phyloP scores from a whole-genome alignment of 2,113 vertebrate species.

The Poeciliopsis turrubarensis region DNA sequence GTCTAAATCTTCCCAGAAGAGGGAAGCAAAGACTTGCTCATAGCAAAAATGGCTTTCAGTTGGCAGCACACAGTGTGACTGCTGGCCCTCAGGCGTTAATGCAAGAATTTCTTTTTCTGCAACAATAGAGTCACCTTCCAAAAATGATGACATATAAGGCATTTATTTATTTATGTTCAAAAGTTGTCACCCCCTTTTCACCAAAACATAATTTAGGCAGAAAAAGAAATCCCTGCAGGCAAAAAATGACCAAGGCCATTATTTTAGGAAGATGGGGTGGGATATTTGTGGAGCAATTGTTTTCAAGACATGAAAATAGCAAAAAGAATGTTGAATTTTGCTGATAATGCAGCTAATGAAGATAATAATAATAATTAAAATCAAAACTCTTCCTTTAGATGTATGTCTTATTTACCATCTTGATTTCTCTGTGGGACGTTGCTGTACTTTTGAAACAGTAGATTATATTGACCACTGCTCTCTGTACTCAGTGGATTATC shows the following conservation, averaged over 20 bases:
- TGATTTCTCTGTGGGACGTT: not conserved
- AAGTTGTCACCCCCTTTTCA: too few relatives aligned
- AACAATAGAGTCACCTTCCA: not conserved
- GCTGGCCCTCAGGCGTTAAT: not conserved
- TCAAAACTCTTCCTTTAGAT: not conserved
- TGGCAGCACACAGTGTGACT: not conserved
- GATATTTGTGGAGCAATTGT: not conserved
- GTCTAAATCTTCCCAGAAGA: conserved; percentile 35
- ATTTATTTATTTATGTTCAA: too few relatives aligned
- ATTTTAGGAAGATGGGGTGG: too few relatives aligned
- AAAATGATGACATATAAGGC: too few relatives aligned
- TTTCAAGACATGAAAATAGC: not conserved
- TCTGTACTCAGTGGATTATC: conserved; percentile 31
- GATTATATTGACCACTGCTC: not conserved
- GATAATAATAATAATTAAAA: not conserved
- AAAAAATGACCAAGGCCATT: too few relatives aligned
- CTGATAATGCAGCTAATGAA: not conserved
- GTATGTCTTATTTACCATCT: too few relatives aligned
- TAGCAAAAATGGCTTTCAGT: not conserved
- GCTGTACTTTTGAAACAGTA: not conserved
- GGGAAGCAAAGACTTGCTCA: conserved; percentile 23
- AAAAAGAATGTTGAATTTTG: not conserved
- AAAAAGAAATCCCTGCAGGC: too few relatives aligned
- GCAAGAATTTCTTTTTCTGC: not conserved
- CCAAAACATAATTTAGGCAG: too few relatives aligned